These are phyloP conservation scores for Axis porcinus DNA, from an alignment of 2,113 vertebrate genomes.

Conservation along the genomic window DNA sequence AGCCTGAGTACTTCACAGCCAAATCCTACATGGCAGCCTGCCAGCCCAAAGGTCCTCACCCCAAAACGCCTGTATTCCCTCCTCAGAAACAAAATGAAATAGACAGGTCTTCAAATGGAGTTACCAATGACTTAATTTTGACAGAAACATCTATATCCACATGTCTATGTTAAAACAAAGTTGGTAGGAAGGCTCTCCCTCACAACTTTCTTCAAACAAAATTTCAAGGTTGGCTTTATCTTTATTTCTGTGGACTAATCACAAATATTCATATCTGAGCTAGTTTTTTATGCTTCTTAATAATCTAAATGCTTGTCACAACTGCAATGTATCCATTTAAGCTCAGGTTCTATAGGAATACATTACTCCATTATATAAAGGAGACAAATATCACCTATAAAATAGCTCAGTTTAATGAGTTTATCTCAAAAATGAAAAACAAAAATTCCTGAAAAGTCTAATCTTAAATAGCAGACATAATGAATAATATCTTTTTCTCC, in stretches of 20 bases:
- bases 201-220: background rate
- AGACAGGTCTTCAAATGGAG: background rate
- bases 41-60: background rate
- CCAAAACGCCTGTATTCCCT: background rate
- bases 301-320: background rate
- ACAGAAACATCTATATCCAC: slow-evolving; percentile 16
- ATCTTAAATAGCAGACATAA: background rate
- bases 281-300: background rate
- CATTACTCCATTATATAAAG: background rate
- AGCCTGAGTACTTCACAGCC: background rate
- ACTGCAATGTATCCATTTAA: background rate
- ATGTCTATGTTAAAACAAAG: slow-evolving; percentile 20
- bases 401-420: background rate
- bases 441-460: slow-evolving; percentile 1
- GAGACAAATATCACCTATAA: background rate
- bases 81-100: background rate
- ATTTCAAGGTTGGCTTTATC: background rate
- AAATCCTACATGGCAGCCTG: background rate
- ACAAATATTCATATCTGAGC: background rate
- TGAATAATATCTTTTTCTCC: background rate
- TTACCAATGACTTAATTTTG: background rate
- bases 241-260: background rate
- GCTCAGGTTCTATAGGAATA: background rate
- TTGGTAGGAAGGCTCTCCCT: background rate
- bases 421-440: background rate